A percentile compares a stretch with the other conserved stretches of the same genome.
These are phyloP conservation scores for Casuarius casuarius DNA, from an alignment of 2,113 vertebrate species.

Conservation along the genomic window DNA sequence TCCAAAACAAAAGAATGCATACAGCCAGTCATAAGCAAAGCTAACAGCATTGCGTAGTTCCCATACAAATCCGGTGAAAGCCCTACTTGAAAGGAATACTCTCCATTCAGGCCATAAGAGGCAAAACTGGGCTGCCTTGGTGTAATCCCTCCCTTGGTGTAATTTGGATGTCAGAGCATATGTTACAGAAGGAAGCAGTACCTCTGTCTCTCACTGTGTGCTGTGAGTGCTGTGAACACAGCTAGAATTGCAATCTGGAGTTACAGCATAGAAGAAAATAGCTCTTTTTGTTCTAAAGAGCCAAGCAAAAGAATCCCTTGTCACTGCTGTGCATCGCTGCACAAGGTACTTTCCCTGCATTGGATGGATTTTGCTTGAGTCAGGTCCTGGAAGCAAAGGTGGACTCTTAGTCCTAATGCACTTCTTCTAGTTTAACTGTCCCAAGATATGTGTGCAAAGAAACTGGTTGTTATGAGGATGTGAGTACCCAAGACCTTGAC, in stretches of 20 bases:
- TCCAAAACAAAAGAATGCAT: background rate
- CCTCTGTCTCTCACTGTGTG: background rate
- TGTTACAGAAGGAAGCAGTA: background rate
- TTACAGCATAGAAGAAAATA: background rate
- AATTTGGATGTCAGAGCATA: background rate
- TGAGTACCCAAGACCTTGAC: background rate
- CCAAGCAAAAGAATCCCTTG: background rate
- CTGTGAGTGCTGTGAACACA: background rate
- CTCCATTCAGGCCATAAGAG: background rate
- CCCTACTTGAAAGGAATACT: fast-evolving
- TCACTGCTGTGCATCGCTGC: background rate
- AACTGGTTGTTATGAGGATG: background rate
- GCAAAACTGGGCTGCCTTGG: background rate
- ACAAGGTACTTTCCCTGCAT: background rate
- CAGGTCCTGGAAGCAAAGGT: background rate
- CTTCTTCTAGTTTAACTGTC: background rate
- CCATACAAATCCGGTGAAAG: background rate
- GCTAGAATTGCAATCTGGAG: background rate
- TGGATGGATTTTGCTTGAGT: background rate
- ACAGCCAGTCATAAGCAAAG: background rate
- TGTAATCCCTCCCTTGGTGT: background rate
- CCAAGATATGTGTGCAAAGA: background rate
- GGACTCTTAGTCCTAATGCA: background rate
- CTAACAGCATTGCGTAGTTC: background rate
- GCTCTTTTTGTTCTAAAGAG: background rate